A percentile compares a stretch with the other conserved stretches of the same genome.
These are phyloP conservation scores for Caenorhabditis uteleia DNA, from an alignment of 2,888 invertebrate species.

Conservation along the genomic window DNA sequence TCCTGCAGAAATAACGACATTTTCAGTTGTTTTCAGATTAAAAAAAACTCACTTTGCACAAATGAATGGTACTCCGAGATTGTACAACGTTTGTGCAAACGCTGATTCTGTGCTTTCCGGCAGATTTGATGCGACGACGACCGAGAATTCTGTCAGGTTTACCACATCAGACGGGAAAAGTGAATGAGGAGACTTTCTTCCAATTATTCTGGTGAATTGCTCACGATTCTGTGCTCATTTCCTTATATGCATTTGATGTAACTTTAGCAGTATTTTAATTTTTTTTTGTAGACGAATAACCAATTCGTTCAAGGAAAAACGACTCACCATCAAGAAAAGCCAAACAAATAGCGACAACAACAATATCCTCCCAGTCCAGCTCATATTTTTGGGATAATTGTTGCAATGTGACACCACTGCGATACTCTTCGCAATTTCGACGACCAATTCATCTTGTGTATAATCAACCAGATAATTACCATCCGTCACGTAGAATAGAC, in stretches of 20 bases:
- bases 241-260: no score
- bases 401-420: neutral
- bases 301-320: no score
- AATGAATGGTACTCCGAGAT: conserved; percentile 59
- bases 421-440: conserved; percentile 1
- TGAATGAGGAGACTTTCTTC: no score
- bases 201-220: no score
- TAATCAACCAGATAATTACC: conserved; percentile 1
- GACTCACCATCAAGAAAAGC: conserved; percentile 3
- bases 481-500: neutral
- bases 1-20: no score
- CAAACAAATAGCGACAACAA: conserved; percentile 17
- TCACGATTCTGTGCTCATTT: no score
- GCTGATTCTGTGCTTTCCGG: conserved; percentile 75
- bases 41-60: no score
- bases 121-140: conserved; percentile 84
- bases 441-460: neutral
- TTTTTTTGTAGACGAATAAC: no score
- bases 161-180: conserved; percentile 8
- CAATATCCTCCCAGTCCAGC: neutral
- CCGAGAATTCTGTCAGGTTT: conserved; percentile 71
- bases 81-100: conserved; percentile 52
- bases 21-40: no score
- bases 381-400: conserved; percentile 4
- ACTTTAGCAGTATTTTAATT: no score